Evolutionary conservation across 30 jellyfish, hydroid and myxozoan species (phyloP), one percentile per base, ranked within the genome.

Genomic region (Hydra vulgaris): DNA sequence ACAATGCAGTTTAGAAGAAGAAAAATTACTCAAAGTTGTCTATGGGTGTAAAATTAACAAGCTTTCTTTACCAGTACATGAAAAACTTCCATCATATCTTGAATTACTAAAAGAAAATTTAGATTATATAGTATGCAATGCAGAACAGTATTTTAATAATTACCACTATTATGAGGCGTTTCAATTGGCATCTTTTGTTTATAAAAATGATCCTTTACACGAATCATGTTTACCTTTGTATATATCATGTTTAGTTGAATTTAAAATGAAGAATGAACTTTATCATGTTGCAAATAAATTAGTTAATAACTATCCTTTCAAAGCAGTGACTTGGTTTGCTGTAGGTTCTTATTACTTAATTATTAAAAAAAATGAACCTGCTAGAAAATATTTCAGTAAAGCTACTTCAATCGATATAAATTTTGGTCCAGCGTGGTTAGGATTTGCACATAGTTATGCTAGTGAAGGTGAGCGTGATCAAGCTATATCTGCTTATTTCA

Each of bases 381-480:
- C 97, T 7, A 79, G 97, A 79, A 82, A 88, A 74, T 91, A 91
- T 74, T 91, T 91, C 77, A 87, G 97, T n/a, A 91, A 91, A 61
- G 95, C 97, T 15, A 83, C 95, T 18, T 81, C 89, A 17, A 78
- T 91, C 27, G 86, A 91, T 21, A 67, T 88, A 8, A 83, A 75
- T 23, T 91, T 72, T 86, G 95, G 96, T 27, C 97, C 97, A 8
- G 95, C 97, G 0, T 91, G 97, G 97, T 83, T 91, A 61, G 97
- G 97, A 0, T 91, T 91, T 86, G 97, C 97, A 5, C 97, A 91
- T 53, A 91, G 96, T 84, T 91, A 73, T 86, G 95, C 97, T 7
- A 81, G 82, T 74, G 97, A 91, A 22, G 96, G 97, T 17, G 97
- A 91, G 86, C 94, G 84, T 73, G 97, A 91, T 68, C 97, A 85